Conservation (phyloP, 2,888 invertebrate genomes). For the Euspilapteryx auroguttella region DNA sequence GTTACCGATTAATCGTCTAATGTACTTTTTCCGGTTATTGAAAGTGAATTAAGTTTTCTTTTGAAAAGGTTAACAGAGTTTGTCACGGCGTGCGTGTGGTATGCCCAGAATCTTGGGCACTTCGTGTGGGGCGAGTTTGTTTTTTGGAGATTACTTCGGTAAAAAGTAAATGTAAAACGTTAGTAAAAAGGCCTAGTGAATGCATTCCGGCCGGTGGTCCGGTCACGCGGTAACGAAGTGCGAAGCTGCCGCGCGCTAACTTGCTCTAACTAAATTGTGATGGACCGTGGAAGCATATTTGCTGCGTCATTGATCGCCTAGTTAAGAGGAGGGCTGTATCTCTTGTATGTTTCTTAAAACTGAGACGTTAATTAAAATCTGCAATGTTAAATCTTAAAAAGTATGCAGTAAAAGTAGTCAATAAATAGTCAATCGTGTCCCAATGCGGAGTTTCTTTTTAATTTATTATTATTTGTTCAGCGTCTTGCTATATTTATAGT, state of each 20-base stretch:
- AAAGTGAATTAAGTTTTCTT: neutral
- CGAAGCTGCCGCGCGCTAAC: slow-evolving; percentile 33
- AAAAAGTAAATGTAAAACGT: slow-evolving; percentile 15
- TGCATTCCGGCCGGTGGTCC: slow-evolving; percentile 41
- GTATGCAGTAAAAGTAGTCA: no score
- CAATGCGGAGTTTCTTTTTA: no score
- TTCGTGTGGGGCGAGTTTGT: slow-evolving; percentile 34
- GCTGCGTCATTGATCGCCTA: slow-evolving; percentile 36
- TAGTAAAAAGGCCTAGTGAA: slow-evolving; percentile 33
- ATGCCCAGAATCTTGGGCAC: neutral
- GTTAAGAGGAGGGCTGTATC: no score
- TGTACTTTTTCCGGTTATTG: neutral
- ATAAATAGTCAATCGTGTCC: no score
- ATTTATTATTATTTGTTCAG: no score
- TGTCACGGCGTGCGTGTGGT: slow-evolving; percentile 1
- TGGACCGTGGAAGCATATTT: slow-evolving; percentile 28
- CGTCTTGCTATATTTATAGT: no score
- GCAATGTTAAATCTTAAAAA: no score
- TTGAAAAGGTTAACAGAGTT: slow-evolving; percentile 1
- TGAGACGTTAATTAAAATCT: no score
- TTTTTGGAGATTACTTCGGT: neutral
- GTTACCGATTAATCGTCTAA: no score
- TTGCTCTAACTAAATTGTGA: slow-evolving; percentile 42
- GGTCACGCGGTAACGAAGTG: slow-evolving; percentile 46
- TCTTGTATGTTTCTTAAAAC: no score